Percentiles rank a stretch among this genome's conserved stretches.
Conservation (phyloP, 2,113 vertebrate species). For the human (Homo sapiens) region DNA sequence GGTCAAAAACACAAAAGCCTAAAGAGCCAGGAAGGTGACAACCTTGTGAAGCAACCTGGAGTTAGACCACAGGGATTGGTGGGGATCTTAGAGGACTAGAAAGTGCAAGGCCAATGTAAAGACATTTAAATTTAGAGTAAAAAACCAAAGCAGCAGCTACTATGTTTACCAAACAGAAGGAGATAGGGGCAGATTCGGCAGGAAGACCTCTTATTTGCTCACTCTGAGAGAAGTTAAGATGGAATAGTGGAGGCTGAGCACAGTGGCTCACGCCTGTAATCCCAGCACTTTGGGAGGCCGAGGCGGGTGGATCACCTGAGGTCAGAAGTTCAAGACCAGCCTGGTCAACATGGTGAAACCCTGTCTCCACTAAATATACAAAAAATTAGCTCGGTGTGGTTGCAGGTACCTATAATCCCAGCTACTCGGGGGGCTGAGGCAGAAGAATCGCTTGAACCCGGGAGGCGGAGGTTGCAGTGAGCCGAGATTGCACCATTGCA, state of each 20-base stretch:
- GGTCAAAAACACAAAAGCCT: background rate
- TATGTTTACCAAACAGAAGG: conserved; percentile 21
- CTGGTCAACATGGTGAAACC: too few relatives aligned
- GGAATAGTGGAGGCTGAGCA: background rate
- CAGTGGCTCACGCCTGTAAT: too few relatives aligned
- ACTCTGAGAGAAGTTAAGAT: background rate
- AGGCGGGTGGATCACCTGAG: too few relatives aligned
- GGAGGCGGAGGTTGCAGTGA: too few relatives aligned
- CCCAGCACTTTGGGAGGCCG: too few relatives aligned
- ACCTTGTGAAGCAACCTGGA: background rate
- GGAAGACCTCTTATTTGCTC: conserved; percentile 1
- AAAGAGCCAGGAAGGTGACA: background rate
- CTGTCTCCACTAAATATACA: too few relatives aligned
- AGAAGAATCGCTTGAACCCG: too few relatives aligned
- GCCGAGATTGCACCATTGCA: too few relatives aligned
- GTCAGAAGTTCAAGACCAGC: too few relatives aligned
- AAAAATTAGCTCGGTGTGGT: too few relatives aligned
- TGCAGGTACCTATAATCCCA: too few relatives aligned
- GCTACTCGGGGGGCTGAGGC: too few relatives aligned
- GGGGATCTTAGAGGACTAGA: background rate
- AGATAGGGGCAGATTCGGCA: background rate
- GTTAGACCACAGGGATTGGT: background rate
- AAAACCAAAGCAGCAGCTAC: background rate
- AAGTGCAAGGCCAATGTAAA: background rate
- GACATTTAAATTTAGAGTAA: background rate